A percentile compares a stretch with the other conserved stretches of the same genome.
Conservation (phyloP, 2,888 invertebrate genomes). For the Orthosia cruda region DNA sequence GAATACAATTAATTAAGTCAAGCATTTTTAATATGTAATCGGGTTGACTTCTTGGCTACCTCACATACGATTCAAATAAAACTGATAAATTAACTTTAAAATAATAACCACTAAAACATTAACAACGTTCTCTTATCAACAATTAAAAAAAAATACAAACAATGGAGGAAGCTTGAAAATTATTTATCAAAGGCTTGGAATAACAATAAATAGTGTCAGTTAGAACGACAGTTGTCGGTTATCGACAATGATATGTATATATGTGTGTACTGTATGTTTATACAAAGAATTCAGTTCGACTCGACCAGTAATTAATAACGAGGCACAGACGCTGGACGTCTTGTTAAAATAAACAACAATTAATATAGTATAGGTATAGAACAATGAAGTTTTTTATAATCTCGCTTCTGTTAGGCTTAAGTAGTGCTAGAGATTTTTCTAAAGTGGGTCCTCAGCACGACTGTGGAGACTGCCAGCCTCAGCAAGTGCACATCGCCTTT, state of each 20-base stretch:
- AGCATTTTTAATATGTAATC: constrained; percentile 7
- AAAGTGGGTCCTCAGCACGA: constrained; percentile 1
- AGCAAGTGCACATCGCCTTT: constrained; percentile 52
- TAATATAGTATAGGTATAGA: constrained; percentile 4
- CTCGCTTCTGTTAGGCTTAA: constrained; percentile 44
- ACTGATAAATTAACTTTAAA: background rate
- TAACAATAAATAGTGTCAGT: background rate
- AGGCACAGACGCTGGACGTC: constrained; percentile 9
- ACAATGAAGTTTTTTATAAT: constrained; percentile 51
- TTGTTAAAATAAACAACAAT: background rate
- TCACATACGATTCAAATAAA: constrained; percentile 17
- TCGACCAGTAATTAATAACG: constrained; percentile 21
- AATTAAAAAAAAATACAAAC: background rate
- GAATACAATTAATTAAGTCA: constrained; percentile 12
- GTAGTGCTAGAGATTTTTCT: constrained; percentile 32
- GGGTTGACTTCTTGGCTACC: background rate
- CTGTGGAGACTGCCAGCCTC: constrained; percentile 47
- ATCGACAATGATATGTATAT: background rate
- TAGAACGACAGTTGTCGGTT: constrained; percentile 6
- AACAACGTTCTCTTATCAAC: background rate
- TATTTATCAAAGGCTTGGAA: constrained; percentile 21
- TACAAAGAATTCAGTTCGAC: constrained; percentile 2
- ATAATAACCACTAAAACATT: background rate
- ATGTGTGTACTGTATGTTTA: background rate
- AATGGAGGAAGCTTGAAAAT: constrained; percentile 9